phyloP scores from a whole-genome alignment of 2,797 vertebrate species.

The Emydoidea blandingii region DNA sequence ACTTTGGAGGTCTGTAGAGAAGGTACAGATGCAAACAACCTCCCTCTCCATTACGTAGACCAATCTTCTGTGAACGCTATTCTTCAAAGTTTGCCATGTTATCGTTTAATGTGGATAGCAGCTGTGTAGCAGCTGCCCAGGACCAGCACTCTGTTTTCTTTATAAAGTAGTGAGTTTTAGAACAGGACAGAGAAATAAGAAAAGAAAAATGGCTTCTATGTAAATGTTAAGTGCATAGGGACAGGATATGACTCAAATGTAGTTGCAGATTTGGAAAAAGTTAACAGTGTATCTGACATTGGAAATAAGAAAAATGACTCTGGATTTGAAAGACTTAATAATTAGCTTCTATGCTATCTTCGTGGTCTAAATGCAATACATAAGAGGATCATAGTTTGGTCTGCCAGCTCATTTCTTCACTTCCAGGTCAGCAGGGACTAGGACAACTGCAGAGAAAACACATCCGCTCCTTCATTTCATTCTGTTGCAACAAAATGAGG shows the following conservation, averaged over 20 bases:
- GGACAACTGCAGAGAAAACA: not conserved
- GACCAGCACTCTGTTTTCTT: not conserved
- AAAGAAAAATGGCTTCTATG: not conserved
- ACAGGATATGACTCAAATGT: not conserved
- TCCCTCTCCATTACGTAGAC: constrained; percentile 31
- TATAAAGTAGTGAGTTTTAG: not conserved
- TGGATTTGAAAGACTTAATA: not conserved
- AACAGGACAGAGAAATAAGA: not conserved
- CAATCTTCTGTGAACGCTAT: constrained; percentile 31
- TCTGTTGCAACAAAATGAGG: not conserved
- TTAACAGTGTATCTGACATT: not conserved
- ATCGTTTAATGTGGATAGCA: constrained; percentile 52
- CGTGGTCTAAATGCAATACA: not conserved
- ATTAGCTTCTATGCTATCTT: not conserved
- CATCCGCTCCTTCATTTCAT: not conserved
- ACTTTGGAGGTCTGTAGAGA: constrained; percentile 6
- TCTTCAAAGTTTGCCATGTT: constrained; percentile 58
- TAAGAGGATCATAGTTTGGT: not conserved
- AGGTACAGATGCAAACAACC: constrained; percentile 58
- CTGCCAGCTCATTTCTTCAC: not conserved
- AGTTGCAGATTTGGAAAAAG: not conserved
- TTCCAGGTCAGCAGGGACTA: not conserved
- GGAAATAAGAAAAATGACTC: not conserved
- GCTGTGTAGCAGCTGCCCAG: constrained; percentile 69
- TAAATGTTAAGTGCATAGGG: constrained; percentile 1